Base-by-base conservation (phyloP, 2,888 invertebrate species). In the Coenonympha arcania region DNA sequence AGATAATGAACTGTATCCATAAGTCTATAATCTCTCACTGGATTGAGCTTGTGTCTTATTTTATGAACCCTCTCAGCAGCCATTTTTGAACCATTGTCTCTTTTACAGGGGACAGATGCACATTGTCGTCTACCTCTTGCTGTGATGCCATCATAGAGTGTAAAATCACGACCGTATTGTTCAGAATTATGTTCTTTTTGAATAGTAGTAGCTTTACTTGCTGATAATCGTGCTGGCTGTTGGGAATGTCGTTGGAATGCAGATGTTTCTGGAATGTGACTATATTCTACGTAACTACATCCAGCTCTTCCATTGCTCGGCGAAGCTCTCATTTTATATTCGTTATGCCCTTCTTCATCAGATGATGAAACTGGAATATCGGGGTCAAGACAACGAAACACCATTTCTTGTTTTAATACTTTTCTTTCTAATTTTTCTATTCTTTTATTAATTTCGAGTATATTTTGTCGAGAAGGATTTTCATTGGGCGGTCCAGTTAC, bases 1-100 rank as follows among this genome's bases (percentile, higher is more conserved):
- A 86, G 69, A 59, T 86, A 86, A 63, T 86, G 86, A 1, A 86
- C 85, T 11, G 85, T 86, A 55, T 86, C 86, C 85, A 86, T 84
- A 15, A 86, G 65, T 16, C 84, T 72, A 57, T 85, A 86, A 62
- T 86, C 86, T 8, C 84, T 73, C 2, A 86, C 81, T 2, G 86
- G 84, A 60, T 83, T 85, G 1, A 84, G 73, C 60, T 83, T 85
- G 48, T 85, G 79, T 19, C 86, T 74, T 52, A 84, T 82, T 66
- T 81, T 85, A 50, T 81, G 78, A 8, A 83, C 77, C 62, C 84
- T 71, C 58, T 85, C 85, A 9, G 84, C 80, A 4, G 83, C 84
- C 56, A 78, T 54, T 67, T 77, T 80, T 5, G 81, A 78, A 11
- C 70, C 63, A 33, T 81, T 79, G 16, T 80, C 74, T 24, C 79